These are phyloP conservation scores for Nycticorax nycticorax DNA, from an alignment of 2,113 vertebrate species.

Conservation along the genomic window DNA sequence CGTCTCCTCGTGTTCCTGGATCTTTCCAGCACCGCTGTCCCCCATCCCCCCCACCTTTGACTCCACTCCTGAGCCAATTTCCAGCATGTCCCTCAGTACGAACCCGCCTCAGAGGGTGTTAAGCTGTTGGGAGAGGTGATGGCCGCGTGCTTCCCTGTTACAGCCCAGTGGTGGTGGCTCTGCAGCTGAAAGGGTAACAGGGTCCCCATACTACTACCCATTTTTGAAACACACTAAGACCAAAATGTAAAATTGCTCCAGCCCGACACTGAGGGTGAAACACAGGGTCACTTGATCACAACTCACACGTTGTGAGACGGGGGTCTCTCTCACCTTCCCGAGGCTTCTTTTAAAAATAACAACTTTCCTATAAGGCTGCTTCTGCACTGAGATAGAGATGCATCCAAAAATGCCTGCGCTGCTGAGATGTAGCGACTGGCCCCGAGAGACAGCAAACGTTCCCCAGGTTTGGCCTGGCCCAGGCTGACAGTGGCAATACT, in stretches of 20 bases:
- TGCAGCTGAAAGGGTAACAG: neutral
- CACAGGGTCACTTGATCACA: neutral
- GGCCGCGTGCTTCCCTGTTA: neutral
- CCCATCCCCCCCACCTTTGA: accelerated
- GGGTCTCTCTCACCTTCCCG: neutral
- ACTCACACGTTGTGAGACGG: neutral
- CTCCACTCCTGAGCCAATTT: neutral
- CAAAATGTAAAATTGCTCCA: neutral
- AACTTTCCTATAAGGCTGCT: neutral
- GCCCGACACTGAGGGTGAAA: neutral
- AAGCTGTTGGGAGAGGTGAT: neutral
- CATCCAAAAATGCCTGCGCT: neutral
- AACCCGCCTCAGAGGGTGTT: neutral
- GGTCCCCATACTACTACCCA: neutral
- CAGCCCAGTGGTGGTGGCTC: neutral
- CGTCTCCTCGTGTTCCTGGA: neutral
- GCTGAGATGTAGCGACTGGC: neutral
- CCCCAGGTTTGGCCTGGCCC: neutral
- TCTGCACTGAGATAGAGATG: neutral
- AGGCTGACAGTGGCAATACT: neutral
- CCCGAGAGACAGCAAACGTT: neutral
- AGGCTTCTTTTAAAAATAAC: neutral
- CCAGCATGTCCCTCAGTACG: accelerated
- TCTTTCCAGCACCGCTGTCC: neutral
- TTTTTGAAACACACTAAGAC: neutral